phyloP scores from a whole-genome alignment of 1,140 invertebrate species.

The Geopemphigus sp. region DNA sequence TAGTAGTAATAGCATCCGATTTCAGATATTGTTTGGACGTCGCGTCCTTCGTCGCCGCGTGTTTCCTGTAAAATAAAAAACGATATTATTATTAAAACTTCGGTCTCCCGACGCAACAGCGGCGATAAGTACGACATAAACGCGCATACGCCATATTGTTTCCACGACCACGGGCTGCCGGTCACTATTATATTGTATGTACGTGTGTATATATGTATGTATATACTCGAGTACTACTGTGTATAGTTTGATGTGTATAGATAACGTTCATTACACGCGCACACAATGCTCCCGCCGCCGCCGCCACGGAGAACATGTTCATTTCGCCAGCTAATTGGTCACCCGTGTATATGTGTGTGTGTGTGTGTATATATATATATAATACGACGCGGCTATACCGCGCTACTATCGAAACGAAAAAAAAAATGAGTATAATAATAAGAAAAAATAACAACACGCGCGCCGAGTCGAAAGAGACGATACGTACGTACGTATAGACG shows the following conservation, averaged over 20 bases:
- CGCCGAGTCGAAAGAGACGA: not conserved
- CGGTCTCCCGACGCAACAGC: not conserved
- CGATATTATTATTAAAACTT: constrained; percentile 28
- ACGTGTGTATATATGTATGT: too few species aligned
- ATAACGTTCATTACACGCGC: constrained; percentile 41
- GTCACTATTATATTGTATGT: constrained; percentile 6
- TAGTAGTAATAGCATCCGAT: too few species aligned
- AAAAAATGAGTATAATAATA: not conserved
- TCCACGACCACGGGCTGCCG: constrained; percentile 4
- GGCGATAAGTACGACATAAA: not conserved
- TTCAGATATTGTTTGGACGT: too few species aligned
- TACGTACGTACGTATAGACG: not conserved
- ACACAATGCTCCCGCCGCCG: constrained; percentile 25
- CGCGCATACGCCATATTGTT: constrained; percentile 39
- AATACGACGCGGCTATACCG: not conserved
- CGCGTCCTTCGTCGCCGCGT: too few species aligned
- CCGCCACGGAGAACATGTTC: constrained; percentile 13
- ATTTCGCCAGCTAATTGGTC: constrained; percentile 43
- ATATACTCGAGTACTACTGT: constrained; percentile 1
- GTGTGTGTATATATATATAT: too few species aligned
- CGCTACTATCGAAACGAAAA: constrained; percentile 5
- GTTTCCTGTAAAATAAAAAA: too few species aligned
- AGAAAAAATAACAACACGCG: not conserved
- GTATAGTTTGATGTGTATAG: not conserved
- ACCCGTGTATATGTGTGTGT: too few species aligned